Evolutionary conservation across 2,113 vertebrate species (phyloP).

Genomic region (Pycnonotus jocosus): DNA sequence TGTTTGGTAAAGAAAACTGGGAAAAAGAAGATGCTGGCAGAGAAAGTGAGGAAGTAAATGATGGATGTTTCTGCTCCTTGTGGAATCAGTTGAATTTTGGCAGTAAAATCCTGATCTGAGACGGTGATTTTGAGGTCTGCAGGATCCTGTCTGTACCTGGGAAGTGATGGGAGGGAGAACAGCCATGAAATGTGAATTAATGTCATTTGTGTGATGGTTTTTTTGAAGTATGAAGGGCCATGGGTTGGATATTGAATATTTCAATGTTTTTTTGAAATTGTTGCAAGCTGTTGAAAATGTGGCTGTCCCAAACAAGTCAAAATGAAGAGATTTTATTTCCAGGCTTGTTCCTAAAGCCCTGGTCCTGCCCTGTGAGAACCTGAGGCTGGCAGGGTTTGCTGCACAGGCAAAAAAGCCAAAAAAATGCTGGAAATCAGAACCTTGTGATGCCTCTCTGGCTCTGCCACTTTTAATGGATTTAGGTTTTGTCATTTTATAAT

Average conservation of each 20-base stretch:
- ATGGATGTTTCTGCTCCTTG: not conserved
- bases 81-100: not conserved
- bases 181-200: not conserved
- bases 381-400: not conserved
- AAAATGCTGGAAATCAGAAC: not conserved
- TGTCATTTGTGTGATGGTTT: not conserved
- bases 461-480: not conserved
- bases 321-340: not conserved
- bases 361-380: not conserved
- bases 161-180: not conserved
- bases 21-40: not conserved
- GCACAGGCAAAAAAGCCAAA: not conserved
- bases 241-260: not conserved
- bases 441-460: not conserved
- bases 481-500: not conserved
- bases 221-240: not conserved
- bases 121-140: not conserved
- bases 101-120: not conserved
- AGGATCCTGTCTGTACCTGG: not conserved
- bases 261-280: not conserved
- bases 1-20: not conserved
- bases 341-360: not conserved
- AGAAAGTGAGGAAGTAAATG: not conserved
- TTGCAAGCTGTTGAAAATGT: not conserved
- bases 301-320: rapidly evolving